phyloP scores from a whole-genome alignment of 2,113 vertebrate species.

The Ceyx cyanopectus region DNA sequence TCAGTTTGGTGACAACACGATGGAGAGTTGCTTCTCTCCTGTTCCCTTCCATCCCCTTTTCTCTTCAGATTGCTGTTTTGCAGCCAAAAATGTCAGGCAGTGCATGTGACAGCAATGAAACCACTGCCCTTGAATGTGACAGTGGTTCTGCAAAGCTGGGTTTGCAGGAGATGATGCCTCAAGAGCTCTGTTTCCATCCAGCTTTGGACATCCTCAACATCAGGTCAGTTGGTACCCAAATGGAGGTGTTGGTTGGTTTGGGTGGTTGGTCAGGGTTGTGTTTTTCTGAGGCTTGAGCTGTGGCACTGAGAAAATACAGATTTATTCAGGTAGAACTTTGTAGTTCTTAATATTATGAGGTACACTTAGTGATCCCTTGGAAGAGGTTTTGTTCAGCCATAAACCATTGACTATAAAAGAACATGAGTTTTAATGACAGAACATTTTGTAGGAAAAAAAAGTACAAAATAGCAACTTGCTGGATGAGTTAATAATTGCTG shows the following conservation, averaged over 20 bases:
- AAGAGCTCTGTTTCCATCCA: conserved; percentile 89
- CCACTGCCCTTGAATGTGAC: conserved; percentile 89
- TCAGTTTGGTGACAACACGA: neutral
- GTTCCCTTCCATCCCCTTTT: neutral
- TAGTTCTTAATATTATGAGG: neutral
- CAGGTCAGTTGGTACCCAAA: conserved; percentile 73
- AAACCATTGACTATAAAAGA: neutral
- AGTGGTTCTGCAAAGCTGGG: conserved; percentile 91
- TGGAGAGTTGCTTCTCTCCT: neutral
- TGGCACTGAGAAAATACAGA: neutral
- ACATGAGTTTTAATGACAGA: neutral
- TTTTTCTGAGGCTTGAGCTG: neutral
- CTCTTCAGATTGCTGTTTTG: neutral
- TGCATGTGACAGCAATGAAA: conserved; percentile 89
- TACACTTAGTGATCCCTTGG: neutral
- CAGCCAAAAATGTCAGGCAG: neutral
- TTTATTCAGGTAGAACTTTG: neutral
- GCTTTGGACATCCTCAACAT: conserved; percentile 86
- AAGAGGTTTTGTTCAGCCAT: neutral
- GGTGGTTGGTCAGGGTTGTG: neutral
- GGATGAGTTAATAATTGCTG: neutral
- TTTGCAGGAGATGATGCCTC: conserved; percentile 90
- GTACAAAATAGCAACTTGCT: neutral
- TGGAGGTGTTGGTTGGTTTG: neutral
- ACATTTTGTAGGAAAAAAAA: neutral